These are phyloP conservation scores for Isaurus tuberculatus DNA, from an alignment of 92 coral and sea anemone genomes.

Conservation along the genomic window DNA sequence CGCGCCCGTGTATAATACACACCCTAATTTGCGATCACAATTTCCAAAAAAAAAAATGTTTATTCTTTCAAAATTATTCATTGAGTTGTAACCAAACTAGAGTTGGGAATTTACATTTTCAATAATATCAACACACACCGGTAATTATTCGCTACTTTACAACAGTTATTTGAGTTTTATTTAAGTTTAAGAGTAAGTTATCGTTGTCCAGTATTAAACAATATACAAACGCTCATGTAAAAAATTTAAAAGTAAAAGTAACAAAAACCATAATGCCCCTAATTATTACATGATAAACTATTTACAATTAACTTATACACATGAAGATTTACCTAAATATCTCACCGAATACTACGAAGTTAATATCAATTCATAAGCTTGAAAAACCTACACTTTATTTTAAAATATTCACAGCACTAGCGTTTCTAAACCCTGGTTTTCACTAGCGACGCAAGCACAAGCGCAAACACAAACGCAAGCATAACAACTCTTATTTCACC, in stretches of 20 bases:
- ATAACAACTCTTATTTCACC: too few relatives aligned
- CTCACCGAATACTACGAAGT: background rate
- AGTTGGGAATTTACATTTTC: background rate
- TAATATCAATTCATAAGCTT: background rate
- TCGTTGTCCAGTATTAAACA: background rate
- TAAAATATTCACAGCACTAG: background rate
- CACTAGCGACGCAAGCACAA: too few relatives aligned
- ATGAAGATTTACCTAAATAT: background rate
- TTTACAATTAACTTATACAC: background rate
- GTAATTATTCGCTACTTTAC: background rate
- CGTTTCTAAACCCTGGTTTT: too few relatives aligned
- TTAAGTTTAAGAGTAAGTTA: background rate
- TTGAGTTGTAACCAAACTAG: background rate
- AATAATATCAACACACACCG: background rate
- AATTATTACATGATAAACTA: background rate
- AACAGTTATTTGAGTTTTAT: background rate
- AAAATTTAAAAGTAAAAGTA: background rate
- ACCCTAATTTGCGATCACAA: background rate
- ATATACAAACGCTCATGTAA: background rate
- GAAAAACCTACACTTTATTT: background rate
- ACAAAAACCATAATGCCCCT: background rate
- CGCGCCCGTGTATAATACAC: background rate
- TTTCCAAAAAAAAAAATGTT: background rate
- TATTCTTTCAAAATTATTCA: too few relatives aligned
- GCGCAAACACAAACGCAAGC: too few relatives aligned